Percentiles rank a stretch among this genome's conserved stretches.
phyloP scores from a whole-genome alignment of 2,797 vertebrate species.

The Phrynocephalus guinanensis region DNA sequence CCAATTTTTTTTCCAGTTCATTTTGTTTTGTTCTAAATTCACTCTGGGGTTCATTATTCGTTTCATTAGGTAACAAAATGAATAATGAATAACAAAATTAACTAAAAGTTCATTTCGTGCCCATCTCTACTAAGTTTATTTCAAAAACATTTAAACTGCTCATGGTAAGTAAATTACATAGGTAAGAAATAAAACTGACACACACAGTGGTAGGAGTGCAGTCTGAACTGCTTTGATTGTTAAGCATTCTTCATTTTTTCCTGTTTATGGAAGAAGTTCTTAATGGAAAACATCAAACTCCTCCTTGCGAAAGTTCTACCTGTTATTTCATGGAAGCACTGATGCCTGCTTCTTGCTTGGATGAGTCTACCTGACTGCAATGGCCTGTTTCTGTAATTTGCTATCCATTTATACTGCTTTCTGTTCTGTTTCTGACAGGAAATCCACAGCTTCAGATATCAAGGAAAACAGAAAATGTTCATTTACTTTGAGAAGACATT shows the following conservation, averaged over 20 bases:
- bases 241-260: conserved; percentile 31
- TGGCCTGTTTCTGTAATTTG: background rate
- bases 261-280: conserved; percentile 32
- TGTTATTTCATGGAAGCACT: rapidly evolving
- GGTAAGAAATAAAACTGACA: conserved; percentile 57
- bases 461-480: conserved; percentile 9
- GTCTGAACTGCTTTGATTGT: conserved; percentile 61
- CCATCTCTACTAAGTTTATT: conserved; percentile 59
- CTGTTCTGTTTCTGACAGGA: background rate
- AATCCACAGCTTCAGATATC: background rate
- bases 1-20: too few species aligned
- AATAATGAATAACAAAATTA: too few species aligned
- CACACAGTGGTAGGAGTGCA: conserved; percentile 44
- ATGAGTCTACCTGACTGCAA: background rate
- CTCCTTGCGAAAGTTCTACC: background rate
- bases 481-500: background rate
- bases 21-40: too few species aligned
- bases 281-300: conserved; percentile 49
- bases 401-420: background rate
- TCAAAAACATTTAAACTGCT: conserved; percentile 62
- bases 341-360: background rate
- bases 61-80: too few species aligned
- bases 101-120: too few species aligned
- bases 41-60: too few species aligned
- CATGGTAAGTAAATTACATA: conserved; percentile 68